phyloP scores from a whole-genome alignment of 2,888 invertebrate genomes.

The Ophonus ardosiacus region DNA sequence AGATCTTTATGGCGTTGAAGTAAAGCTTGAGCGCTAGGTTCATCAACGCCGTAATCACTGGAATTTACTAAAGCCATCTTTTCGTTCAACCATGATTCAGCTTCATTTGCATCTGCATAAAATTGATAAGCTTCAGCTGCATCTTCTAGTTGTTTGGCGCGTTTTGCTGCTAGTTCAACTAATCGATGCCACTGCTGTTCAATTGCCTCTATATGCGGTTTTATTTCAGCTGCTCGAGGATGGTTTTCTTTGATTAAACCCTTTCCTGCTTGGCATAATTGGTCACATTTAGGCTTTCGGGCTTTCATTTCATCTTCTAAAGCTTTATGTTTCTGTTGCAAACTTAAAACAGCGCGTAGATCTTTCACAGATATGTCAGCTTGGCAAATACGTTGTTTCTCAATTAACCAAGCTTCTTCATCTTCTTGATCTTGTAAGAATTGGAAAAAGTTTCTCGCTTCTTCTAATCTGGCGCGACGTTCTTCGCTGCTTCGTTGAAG shows the following conservation, averaged over 20 bases:
- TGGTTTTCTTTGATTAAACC: slow-evolving; percentile 89
- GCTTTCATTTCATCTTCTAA: slow-evolving; percentile 92
- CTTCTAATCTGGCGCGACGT: slow-evolving; percentile 91
- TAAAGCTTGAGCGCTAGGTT: slow-evolving; percentile 92
- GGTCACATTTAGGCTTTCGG: slow-evolving; percentile 83
- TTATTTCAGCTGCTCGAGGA: slow-evolving; percentile 89
- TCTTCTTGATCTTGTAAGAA: slow-evolving; percentile 98
- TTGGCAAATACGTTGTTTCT: slow-evolving; percentile 95
- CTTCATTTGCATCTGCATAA: slow-evolving; percentile 98
- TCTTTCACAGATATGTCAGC: slow-evolving; percentile 97
- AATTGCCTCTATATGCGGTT: slow-evolving; percentile 86
- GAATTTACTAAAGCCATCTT: slow-evolving; percentile 94
- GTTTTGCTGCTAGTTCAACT: slow-evolving; percentile 86
- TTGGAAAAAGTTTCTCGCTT: slow-evolving; percentile 95
- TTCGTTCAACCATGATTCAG: slow-evolving; percentile 98
- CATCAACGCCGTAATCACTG: slow-evolving; percentile 94
- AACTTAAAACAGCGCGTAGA: slow-evolving; percentile 90
- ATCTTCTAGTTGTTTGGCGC: slow-evolving; percentile 88
- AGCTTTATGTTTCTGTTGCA: slow-evolving; percentile 95
- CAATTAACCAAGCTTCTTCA: slow-evolving; percentile 97
- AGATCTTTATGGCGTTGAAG: slow-evolving; percentile 91
- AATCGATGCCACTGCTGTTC: slow-evolving; percentile 93
- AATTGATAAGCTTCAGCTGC: slow-evolving; percentile 97
- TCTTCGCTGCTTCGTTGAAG: slow-evolving; percentile 84
- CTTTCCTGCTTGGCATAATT: slow-evolving; percentile 83